phyloP scores from a whole-genome alignment of 2,113 vertebrate genomes.

The Dicaeum eximium region DNA sequence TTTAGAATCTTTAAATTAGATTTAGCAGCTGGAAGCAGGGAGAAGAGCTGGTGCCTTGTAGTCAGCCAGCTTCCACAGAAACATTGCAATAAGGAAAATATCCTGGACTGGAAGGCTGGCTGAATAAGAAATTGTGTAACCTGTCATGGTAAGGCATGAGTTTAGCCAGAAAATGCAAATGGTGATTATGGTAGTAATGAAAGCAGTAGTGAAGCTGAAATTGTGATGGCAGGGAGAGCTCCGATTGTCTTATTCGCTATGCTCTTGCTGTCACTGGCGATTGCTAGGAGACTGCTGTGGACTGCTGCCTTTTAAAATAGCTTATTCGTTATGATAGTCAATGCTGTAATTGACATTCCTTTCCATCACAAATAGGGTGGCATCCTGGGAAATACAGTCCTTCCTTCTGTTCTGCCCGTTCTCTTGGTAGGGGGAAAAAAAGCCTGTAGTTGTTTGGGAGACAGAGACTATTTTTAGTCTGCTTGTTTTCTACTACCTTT shows the following conservation, averaged over 20 bases:
- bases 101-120: neutral
- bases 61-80: neutral
- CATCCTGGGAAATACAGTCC: neutral
- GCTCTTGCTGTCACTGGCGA: neutral
- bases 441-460: neutral
- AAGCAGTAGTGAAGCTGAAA: neutral
- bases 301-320: neutral
- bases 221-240: neutral
- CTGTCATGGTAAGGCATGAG: neutral
- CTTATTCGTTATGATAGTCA: neutral
- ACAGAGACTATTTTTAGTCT: neutral
- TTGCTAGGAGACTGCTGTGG: neutral
- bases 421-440: fast-evolving
- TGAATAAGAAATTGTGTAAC: neutral
- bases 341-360: neutral
- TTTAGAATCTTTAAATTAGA: constrained; percentile 47
- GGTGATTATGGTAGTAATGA: neutral
- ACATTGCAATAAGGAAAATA: neutral
- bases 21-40: constrained; percentile 16
- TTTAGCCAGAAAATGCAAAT: neutral
- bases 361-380: neutral
- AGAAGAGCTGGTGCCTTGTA: neutral
- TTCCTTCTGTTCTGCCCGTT: neutral
- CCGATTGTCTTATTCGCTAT: neutral
- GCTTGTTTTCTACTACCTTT: neutral